A percentile compares a stretch with the other conserved stretches of the same genome.
phyloP scores from a whole-genome alignment of 1,140 invertebrate genomes.

The Nylanderia fulva region DNA sequence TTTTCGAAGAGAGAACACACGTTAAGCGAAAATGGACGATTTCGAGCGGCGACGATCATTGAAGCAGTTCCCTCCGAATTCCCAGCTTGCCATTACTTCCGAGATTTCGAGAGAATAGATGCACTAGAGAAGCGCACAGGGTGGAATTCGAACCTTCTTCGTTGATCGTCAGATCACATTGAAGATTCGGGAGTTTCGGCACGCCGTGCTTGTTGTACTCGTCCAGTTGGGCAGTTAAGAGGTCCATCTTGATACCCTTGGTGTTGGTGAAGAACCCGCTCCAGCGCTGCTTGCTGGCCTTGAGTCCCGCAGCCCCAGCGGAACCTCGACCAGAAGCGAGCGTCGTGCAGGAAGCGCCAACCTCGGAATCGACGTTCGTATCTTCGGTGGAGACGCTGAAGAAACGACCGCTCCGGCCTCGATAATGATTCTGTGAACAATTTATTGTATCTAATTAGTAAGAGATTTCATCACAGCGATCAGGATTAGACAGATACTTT shows the following conservation, averaged over 20 bases:
- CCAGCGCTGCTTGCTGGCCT: conserved; percentile 88
- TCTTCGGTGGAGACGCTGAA: conserved; percentile 89
- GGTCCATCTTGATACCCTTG: conserved; percentile 89
- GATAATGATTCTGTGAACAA: conserved; percentile 84
- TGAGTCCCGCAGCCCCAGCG: conserved; percentile 78
- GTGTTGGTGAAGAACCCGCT: conserved; percentile 89
- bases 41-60: neutral
- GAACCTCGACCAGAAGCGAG: conserved; percentile 78
- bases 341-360: conserved; percentile 73
- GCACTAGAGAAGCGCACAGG: neutral
- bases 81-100: neutral
- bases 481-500: too few relatives aligned
- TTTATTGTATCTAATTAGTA: neutral
- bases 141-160: conserved; percentile 83
- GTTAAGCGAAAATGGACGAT: neutral
- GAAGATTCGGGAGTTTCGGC: conserved; percentile 85
- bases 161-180: conserved; percentile 79
- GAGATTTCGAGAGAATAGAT: neutral
- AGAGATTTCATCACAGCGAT: too few relatives aligned
- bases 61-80: neutral
- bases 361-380: conserved; percentile 83
- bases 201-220: conserved; percentile 90
- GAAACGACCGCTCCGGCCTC: conserved; percentile 86
- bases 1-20: neutral
- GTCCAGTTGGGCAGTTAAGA: conserved; percentile 89